These are phyloP conservation scores for Rhinoderma darwinii DNA, from an alignment of 2,113 vertebrate species.

Conservation along the genomic window DNA sequence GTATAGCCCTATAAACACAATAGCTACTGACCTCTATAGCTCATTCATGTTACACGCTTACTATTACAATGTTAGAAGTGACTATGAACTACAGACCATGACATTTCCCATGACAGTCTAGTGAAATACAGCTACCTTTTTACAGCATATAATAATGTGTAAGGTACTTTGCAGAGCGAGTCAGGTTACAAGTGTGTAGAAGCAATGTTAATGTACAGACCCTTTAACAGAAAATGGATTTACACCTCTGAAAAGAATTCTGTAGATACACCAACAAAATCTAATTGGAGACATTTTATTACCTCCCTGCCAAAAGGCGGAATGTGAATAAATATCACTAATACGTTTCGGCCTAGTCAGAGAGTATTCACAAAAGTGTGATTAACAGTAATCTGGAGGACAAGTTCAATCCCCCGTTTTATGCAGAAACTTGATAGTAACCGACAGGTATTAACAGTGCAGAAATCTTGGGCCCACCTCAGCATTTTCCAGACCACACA, in stretches of 20 bases:
- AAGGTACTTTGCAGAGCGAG: slow-evolving; percentile 56
- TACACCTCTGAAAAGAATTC: slow-evolving; percentile 56
- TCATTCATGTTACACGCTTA: slow-evolving; percentile 22
- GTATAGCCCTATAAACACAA: background rate
- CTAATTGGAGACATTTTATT: slow-evolving; percentile 40
- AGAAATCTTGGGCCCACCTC: slow-evolving; percentile 27
- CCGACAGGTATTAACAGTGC: slow-evolving; percentile 26
- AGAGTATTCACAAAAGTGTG: slow-evolving; percentile 30
- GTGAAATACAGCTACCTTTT: slow-evolving; percentile 53
- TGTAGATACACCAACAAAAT: slow-evolving; percentile 55
- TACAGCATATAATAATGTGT: slow-evolving; percentile 48
- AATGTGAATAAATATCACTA: slow-evolving; percentile 21
- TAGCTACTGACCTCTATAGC: background rate
- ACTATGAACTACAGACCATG: slow-evolving; percentile 38
- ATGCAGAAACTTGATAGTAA: slow-evolving; percentile 34
- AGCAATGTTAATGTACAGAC: slow-evolving; percentile 41
- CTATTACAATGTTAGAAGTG: slow-evolving; percentile 4
- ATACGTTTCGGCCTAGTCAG: slow-evolving; percentile 8
- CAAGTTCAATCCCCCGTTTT: slow-evolving; percentile 32
- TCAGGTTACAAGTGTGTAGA: slow-evolving; percentile 49
- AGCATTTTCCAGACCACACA: slow-evolving; percentile 42
- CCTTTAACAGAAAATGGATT: slow-evolving; percentile 54
- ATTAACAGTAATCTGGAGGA: slow-evolving; percentile 32
- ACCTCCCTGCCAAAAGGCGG: slow-evolving; percentile 33
- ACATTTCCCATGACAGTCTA: slow-evolving; percentile 52